A percentile compares a stretch with the other conserved stretches of the same genome.
phyloP scores from a whole-genome alignment of 2,888 invertebrate genomes.

The Xiphydria camelus region DNA sequence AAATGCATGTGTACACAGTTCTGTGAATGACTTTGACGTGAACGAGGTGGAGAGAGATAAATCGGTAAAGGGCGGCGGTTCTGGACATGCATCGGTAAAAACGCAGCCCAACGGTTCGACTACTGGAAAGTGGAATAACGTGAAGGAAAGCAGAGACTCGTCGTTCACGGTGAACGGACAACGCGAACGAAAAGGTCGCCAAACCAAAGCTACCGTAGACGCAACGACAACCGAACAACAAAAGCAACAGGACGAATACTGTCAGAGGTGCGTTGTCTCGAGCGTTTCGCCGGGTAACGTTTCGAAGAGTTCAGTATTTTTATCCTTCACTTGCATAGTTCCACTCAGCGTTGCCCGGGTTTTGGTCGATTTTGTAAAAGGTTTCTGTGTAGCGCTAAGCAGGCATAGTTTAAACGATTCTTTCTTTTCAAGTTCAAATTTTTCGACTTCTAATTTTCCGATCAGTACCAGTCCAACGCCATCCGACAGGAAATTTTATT shows the following conservation, averaged over 20 bases:
- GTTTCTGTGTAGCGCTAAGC: too few species aligned
- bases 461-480: too few species aligned
- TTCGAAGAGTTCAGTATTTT: not conserved
- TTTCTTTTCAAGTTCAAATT: too few species aligned
- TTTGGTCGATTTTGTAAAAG: too few species aligned
- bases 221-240: constrained; percentile 49
- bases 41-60: constrained; percentile 60
- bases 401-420: too few species aligned
- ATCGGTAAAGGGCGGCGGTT: constrained; percentile 46
- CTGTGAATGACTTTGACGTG: constrained; percentile 60
- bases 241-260: constrained; percentile 59
- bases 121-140: constrained; percentile 51
- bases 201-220: constrained; percentile 54
- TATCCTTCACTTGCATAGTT: too few species aligned
- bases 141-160: constrained; percentile 55
- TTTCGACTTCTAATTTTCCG: too few species aligned
- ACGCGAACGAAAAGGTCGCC: constrained; percentile 55
- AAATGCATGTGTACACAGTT: too few species aligned
- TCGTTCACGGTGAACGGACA: constrained; percentile 50
- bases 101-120: constrained; percentile 54
- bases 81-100: constrained; percentile 47
- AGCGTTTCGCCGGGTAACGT: not conserved
- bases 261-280: constrained; percentile 53
- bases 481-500: too few species aligned
- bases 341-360: too few species aligned